Percentiles rank a stretch among this genome's conserved stretches.
Evolutionary conservation across 1,140 invertebrate genomes (phyloP).

Genomic region (Apis cerana): DNA sequence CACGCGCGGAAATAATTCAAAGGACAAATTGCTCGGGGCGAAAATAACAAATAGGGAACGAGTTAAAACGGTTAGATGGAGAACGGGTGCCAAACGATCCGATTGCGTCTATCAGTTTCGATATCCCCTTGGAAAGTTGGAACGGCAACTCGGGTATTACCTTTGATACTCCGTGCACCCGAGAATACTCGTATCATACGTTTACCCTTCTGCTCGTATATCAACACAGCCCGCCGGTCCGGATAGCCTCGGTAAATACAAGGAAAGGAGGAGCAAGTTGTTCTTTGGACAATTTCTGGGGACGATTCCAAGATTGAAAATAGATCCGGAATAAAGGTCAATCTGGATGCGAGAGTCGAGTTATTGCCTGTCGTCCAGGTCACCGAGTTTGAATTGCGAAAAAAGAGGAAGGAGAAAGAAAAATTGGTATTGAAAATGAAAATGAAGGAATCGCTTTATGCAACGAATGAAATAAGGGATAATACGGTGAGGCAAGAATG

Average conservation of each 20-base stretch:
- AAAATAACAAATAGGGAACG: background rate
- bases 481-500: constrained; percentile 32
- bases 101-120: constrained; percentile 36
- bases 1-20: background rate
- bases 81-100: constrained; percentile 11
- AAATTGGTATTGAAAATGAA: too few species aligned
- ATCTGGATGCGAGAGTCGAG: constrained; percentile 16
- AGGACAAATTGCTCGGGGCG: too few species aligned
- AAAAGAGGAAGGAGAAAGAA: constrained; percentile 25
- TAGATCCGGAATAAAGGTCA: constrained; percentile 44
- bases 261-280: constrained; percentile 14
- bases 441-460: background rate
- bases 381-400: constrained; percentile 37
- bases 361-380: constrained; percentile 34
- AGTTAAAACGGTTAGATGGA: background rate
- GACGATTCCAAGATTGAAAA: constrained; percentile 41
- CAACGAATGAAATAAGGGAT: constrained; percentile 44
- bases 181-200: constrained; percentile 31
- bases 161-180: constrained; percentile 27
- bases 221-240: constrained; percentile 25
- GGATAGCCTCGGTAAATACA: constrained; percentile 34
- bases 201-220: constrained; percentile 15
- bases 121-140: constrained; percentile 33
- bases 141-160: constrained; percentile 33
- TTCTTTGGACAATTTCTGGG: constrained; percentile 6